Conservation (phyloP, 2,888 invertebrate genomes). For the Raillietiella orientalis region DNA sequence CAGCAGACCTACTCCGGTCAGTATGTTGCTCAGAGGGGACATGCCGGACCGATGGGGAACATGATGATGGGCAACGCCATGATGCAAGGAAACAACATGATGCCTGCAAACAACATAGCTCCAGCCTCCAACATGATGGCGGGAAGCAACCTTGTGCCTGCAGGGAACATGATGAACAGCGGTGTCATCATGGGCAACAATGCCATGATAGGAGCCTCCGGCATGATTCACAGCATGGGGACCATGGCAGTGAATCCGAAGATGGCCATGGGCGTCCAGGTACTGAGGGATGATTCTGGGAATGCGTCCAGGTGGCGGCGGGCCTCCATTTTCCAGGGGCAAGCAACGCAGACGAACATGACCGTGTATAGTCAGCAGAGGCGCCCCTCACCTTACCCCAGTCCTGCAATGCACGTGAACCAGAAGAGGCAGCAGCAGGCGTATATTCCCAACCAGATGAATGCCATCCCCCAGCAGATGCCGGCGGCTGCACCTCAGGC, state of each 20-base stretch:
- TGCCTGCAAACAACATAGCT: too few species aligned
- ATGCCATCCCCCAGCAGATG: too few species aligned
- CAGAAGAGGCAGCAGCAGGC: slow-evolving; percentile 29
- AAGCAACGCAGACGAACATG: too few species aligned
- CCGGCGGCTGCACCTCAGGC: too few species aligned
- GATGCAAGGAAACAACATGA: slow-evolving; percentile 15
- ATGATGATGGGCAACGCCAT: slow-evolving; percentile 12
- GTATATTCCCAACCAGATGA: too few species aligned
- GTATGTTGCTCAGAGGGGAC: slow-evolving; percentile 21
- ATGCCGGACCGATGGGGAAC: slow-evolving; percentile 17
- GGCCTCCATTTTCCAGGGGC: too few species aligned
- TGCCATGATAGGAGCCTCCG: slow-evolving; percentile 14
- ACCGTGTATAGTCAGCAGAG: too few species aligned
- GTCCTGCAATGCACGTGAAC: slow-evolving; percentile 50
- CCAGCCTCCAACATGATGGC: slow-evolving; percentile 9
- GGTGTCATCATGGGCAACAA: slow-evolving; percentile 26
- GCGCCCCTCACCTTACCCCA: slow-evolving; percentile 59
- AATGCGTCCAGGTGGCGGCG: slow-evolving; percentile 34
- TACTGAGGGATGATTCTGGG: slow-evolving; percentile 9
- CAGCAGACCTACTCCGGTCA: slow-evolving; percentile 20
- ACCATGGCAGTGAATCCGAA: slow-evolving; percentile 8
- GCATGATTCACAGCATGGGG: slow-evolving; percentile 9
- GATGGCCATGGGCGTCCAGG: slow-evolving; percentile 9
- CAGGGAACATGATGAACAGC: slow-evolving; percentile 20
- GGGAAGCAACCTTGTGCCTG: too few species aligned